These are phyloP conservation scores for Himalopsyche japonica DNA, from an alignment of 2,888 invertebrate species.

Conservation along the genomic window DNA sequence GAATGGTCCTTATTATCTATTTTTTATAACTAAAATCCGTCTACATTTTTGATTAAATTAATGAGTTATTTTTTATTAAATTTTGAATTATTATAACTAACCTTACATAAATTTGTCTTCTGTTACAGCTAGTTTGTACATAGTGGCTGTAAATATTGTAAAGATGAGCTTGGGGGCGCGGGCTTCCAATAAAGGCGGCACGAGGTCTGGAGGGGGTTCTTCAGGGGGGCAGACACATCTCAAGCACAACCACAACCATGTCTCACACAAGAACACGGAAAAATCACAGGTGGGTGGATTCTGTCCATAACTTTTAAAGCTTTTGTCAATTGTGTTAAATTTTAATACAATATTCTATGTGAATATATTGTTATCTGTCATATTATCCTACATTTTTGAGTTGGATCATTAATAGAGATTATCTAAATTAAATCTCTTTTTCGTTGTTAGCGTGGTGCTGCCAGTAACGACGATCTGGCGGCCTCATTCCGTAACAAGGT, in stretches of 20 bases:
- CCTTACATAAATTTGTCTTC: conserved; percentile 33
- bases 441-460: not conserved
- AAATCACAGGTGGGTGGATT: conserved; percentile 56
- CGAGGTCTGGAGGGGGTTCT: conserved; percentile 44
- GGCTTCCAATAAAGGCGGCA: conserved; percentile 70
- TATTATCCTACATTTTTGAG: too few species aligned
- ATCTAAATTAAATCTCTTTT: too few species aligned
- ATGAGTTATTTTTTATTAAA: too few species aligned
- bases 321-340: too few species aligned
- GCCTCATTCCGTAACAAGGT: conserved; percentile 57
- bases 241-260: conserved; percentile 48
- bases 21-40: too few species aligned
- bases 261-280: conserved; percentile 60
- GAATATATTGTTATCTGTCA: too few species aligned
- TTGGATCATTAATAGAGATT: too few species aligned
- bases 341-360: too few species aligned
- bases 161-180: conserved; percentile 73
- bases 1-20: too few species aligned
- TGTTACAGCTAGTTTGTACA: conserved; percentile 73
- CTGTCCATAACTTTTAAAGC: too few species aligned
- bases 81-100: too few species aligned
- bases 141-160: conserved; percentile 81
- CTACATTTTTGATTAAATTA: too few species aligned
- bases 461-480: conserved; percentile 19
- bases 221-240: conserved; percentile 46